Evolutionary conservation across 2,113 vertebrate species (phyloP).

Genomic region (Pimephales promelas): DNA sequence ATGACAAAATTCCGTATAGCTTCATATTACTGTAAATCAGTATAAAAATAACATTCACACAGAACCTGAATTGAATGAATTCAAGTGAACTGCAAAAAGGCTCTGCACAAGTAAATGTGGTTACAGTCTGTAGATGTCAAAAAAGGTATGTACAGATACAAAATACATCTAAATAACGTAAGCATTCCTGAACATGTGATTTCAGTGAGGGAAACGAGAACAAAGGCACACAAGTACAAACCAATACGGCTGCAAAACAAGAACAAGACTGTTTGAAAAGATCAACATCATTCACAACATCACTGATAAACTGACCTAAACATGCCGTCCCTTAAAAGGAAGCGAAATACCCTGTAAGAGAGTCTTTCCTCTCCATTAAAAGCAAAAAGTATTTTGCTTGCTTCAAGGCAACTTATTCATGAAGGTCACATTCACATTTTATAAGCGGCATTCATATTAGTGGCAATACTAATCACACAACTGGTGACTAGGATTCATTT

Average conservation of each 20-base stretch:
- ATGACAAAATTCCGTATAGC: neutral
- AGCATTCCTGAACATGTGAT: neutral
- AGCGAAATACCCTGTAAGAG: neutral
- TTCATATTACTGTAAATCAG: slow-evolving; percentile 2
- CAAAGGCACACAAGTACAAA: slow-evolving; percentile 32
- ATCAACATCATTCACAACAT: neutral
- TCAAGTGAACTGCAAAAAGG: slow-evolving; percentile 4
- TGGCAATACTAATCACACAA: neutral
- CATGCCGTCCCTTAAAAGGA: neutral
- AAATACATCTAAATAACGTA: neutral
- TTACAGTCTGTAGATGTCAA: neutral
- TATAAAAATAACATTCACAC: slow-evolving; percentile 21
- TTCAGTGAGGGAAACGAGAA: neutral
- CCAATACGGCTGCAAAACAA: neutral
- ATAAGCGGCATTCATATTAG: neutral
- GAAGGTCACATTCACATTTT: neutral
- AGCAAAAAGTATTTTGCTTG: neutral
- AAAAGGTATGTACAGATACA: neutral
- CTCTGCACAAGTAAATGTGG: slow-evolving; percentile 12
- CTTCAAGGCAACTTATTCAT: neutral
- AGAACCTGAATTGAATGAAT: slow-evolving; percentile 33
- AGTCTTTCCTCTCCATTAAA: neutral
- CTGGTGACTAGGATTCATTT: neutral
- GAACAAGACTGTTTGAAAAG: neutral
- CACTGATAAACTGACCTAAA: neutral